phyloP scores from a whole-genome alignment of 2,888 invertebrate genomes.

The Trichogramma evanescens region DNA sequence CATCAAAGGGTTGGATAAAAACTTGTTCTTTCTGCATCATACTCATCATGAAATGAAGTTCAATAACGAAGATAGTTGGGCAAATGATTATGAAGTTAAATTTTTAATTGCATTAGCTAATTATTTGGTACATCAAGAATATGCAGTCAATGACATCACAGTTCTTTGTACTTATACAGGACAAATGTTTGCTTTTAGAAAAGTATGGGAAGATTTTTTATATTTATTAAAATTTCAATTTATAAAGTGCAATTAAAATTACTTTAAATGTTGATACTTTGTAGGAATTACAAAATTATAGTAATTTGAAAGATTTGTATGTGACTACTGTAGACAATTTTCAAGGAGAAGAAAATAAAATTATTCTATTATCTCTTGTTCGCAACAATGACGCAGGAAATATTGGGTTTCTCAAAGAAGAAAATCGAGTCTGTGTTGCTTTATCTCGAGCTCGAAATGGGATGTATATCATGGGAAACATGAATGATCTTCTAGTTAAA shows the following conservation, averaged over 20 bases:
- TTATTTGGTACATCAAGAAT: slow-evolving; percentile 6
- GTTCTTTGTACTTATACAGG: slow-evolving; percentile 7
- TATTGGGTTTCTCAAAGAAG: slow-evolving; percentile 10
- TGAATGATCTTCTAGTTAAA: slow-evolving; percentile 5
- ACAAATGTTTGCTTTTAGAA: slow-evolving; percentile 7
- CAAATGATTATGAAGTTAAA: neutral
- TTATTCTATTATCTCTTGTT: slow-evolving; percentile 11
- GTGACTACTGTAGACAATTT: slow-evolving; percentile 11
- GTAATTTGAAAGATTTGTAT: neutral
- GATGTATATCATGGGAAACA: slow-evolving; percentile 12
- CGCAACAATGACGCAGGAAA: slow-evolving; percentile 10
- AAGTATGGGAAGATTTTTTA: neutral
- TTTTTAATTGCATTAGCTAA: slow-evolving; percentile 3
- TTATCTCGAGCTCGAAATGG: slow-evolving; percentile 10
- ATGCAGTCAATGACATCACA: slow-evolving; percentile 6
- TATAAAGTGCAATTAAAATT: neutral
- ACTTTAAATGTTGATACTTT: neutral
- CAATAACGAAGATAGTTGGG: slow-evolving; percentile 6
- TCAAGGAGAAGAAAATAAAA: slow-evolving; percentile 12
- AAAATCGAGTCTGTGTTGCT: slow-evolving; percentile 10
- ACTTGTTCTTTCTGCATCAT: slow-evolving; percentile 7
- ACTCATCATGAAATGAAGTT: neutral
- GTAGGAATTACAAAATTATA: neutral
- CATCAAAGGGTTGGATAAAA: slow-evolving; percentile 6
- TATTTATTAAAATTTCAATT: no score